phyloP scores from a whole-genome alignment of 2,797 vertebrate genomes.

The Hozukius guyotensis region DNA sequence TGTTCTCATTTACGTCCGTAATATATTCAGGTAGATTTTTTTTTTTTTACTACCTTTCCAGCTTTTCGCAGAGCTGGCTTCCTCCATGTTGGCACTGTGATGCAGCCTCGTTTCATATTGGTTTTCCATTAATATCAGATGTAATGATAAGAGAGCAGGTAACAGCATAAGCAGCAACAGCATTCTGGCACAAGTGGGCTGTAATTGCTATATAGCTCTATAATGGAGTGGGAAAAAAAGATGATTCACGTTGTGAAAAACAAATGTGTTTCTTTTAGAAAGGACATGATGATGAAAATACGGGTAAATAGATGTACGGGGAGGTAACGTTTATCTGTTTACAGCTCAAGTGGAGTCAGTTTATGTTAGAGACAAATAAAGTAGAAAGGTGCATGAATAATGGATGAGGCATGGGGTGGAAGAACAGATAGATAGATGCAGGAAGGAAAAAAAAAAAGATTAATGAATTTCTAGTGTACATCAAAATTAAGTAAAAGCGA shows the following conservation, averaged over 20 bases:
- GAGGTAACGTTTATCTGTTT: constrained; percentile 59
- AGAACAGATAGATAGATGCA: constrained; percentile 47
- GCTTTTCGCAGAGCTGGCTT: background rate
- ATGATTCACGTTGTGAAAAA: constrained; percentile 25
- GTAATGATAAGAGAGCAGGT: constrained; percentile 42
- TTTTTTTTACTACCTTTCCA: background rate
- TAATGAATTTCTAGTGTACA: constrained; percentile 47
- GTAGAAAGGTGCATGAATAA: constrained; percentile 61
- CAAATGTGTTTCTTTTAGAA: constrained; percentile 40
- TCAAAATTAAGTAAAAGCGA: constrained; percentile 48
- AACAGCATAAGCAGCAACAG: constrained; percentile 36
- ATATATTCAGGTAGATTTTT: constrained; percentile 17
- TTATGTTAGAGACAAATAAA: constrained; percentile 60
- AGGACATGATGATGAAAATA: constrained; percentile 38
- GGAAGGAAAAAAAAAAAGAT: constrained; percentile 43
- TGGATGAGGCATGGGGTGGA: constrained; percentile 51
- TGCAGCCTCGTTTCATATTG: constrained; percentile 43
- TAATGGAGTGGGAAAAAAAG: constrained; percentile 23
- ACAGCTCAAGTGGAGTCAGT: constrained; percentile 57
- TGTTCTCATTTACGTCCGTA: background rate
- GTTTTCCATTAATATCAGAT: constrained; percentile 53
- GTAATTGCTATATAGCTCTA: constrained; percentile 43
- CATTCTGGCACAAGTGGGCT: constrained; percentile 38
- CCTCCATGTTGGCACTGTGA: background rate
- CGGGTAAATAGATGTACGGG: constrained; percentile 50